A percentile compares a stretch with the other conserved stretches of the same genome.
Evolutionary conservation across 1,140 invertebrate genomes (phyloP).

Genomic region (Brachionus asplanchnoidis): DNA sequence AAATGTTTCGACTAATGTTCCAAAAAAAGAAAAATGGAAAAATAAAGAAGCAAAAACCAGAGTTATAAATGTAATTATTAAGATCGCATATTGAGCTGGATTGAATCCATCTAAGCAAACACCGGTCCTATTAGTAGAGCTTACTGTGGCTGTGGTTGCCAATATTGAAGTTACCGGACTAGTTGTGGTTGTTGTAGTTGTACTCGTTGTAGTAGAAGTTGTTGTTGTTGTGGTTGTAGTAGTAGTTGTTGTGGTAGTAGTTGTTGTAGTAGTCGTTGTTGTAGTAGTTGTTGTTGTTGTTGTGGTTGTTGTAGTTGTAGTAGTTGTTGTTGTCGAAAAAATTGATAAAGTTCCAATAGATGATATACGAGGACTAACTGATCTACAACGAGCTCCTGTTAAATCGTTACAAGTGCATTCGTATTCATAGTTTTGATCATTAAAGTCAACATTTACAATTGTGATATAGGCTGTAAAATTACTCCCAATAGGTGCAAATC

Average conservation of each 20-base stretch:
- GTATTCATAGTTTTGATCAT: neutral
- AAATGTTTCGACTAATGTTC: conserved; percentile 38
- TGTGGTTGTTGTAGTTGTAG: neutral
- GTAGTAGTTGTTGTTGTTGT: conserved; percentile 30
- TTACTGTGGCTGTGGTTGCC: neutral
- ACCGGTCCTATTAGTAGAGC: neutral
- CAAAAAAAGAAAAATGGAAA: conserved; percentile 34
- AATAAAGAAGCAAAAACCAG: conserved; percentile 6
- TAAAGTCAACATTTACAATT: neutral
- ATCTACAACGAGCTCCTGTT: neutral
- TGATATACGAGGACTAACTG: neutral
- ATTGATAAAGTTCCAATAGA: neutral
- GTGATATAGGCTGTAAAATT: neutral
- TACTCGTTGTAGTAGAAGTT: neutral
- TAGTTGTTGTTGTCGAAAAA: neutral
- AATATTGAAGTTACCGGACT: neutral
- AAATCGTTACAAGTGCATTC: neutral
- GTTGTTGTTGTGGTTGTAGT: neutral
- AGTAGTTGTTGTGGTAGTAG: neutral
- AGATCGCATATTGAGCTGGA: conserved; percentile 22
- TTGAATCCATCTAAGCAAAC: neutral
- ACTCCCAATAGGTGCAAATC: neutral
- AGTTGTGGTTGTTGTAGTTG: conserved; percentile 11
- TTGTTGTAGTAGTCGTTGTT: conserved; percentile 19
- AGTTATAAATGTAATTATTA: conserved; percentile 22